Evolutionary conservation across 2,113 vertebrate species (phyloP).

Genomic region (Emydocephalus ijimae): DNA sequence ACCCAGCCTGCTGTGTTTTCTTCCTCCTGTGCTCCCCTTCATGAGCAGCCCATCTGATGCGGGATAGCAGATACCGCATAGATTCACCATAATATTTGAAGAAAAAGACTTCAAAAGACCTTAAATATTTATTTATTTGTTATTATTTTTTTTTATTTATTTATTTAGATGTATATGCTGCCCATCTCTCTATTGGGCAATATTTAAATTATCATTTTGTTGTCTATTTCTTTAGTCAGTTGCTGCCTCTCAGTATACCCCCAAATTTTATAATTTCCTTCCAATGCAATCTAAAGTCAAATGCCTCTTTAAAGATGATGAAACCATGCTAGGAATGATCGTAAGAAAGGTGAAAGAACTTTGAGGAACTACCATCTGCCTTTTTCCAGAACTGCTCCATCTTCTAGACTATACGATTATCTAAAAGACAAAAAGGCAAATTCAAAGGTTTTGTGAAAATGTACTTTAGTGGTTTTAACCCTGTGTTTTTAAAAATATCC

Average conservation of each 20-base stretch:
- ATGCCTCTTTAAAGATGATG: not conserved
- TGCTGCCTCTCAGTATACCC: not conserved
- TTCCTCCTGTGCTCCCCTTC: too few relatives aligned
- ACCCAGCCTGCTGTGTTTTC: too few relatives aligned
- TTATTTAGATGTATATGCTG: not conserved
- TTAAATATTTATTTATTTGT: not conserved
- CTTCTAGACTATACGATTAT: not conserved
- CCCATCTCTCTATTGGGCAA: not conserved
- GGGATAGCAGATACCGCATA: too few relatives aligned
- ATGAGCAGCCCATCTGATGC: too few relatives aligned
- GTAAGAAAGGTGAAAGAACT: not conserved
- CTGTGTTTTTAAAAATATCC: not conserved
- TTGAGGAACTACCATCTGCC: not conserved
- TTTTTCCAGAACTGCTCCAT: not conserved
- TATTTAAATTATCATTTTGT: not conserved
- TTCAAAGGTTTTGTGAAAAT: slow-evolving; percentile 24
- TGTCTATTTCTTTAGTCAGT: not conserved
- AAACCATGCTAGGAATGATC: not conserved
- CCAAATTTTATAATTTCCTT: not conserved
- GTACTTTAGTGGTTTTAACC: not conserved
- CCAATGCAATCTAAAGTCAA: not conserved
- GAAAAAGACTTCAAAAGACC: slow-evolving; percentile 19
- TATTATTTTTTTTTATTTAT: too few relatives aligned
- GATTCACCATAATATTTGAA: slow-evolving; percentile 61
- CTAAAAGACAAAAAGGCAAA: slow-evolving; percentile 6